phyloP scores from a whole-genome alignment of 2,113 vertebrate species.

The Percina caprodes region DNA sequence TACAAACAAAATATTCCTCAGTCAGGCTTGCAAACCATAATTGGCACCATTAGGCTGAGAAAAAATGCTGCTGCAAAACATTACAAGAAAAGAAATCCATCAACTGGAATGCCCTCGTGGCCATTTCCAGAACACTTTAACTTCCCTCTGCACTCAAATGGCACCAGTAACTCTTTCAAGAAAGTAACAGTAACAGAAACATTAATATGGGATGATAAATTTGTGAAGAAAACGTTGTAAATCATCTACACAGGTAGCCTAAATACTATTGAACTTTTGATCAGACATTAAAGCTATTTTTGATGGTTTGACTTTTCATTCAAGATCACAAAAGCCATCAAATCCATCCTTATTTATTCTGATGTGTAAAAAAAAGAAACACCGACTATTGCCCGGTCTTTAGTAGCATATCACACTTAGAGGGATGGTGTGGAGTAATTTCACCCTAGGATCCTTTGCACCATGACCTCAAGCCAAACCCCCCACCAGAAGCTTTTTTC shows the following conservation, averaged over 20 bases:
- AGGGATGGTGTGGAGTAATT: too few species aligned
- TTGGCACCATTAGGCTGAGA: background rate
- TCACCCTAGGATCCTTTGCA: too few species aligned
- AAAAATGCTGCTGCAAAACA: background rate
- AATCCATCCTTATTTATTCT: background rate
- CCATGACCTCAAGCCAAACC: too few species aligned
- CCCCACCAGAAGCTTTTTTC: too few species aligned
- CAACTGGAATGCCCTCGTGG: background rate
- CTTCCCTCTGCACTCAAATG: background rate
- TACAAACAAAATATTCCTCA: background rate
- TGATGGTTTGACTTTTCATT: background rate
- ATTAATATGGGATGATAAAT: background rate
- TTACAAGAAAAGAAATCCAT: conserved; percentile 19
- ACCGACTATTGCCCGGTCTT: too few species aligned
- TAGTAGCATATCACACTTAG: background rate
- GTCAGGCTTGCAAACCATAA: background rate
- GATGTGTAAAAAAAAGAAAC: too few species aligned
- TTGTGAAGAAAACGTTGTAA: background rate
- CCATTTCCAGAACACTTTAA: background rate
- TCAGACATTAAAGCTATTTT: background rate
- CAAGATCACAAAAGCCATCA: background rate
- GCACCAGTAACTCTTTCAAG: background rate
- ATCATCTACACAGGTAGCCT: too few species aligned
- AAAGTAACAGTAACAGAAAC: background rate
- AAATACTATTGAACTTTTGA: background rate